Base-by-base conservation (phyloP, 2,888 invertebrate genomes). In the Xanthorhoe spadicearia region DNA sequence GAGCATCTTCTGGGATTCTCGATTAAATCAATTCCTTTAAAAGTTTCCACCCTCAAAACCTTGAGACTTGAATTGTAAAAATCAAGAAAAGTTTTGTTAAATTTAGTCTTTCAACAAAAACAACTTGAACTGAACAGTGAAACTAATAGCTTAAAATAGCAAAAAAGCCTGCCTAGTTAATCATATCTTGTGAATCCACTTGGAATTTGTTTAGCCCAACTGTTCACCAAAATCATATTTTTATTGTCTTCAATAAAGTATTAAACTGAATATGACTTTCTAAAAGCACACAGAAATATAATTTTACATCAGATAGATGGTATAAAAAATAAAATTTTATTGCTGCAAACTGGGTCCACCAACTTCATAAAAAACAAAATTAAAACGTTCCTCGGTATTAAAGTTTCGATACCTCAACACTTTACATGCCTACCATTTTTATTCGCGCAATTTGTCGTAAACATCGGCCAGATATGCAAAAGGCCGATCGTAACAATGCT, bases 401-500 rank as follows among this genome's bases (percentile, higher is more conserved):
- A 81, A 78, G 77, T 74, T 77, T 79, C 70, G 74, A 76, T 77
- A 75, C 77, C 76, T 79, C 74, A 76, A 74, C 75, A 79, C 72
- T 80, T 78, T 80, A 76, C 56, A 63, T 61, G 66, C 64, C 59
- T 66, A 63, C 55, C 69, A 69, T 68, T 70, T 80, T 81, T 83
- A 82, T 81, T 77, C 78, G 64, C 68, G 79, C 84, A 88, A 90
- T 90, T 90, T 89, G 88, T 89, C 84, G 81, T 83, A 79, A 81
- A 85, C 83, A 77, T 68, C 78, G 69, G 68, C 81, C 83, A 81
- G 83, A 84, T 86, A 89, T 83, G 81, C 82, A 81, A 85, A 89
- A 88, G 78, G 76, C 71, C 69, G 83, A 79, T 85, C 86, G 83
- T 88, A 90, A 90, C 90, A 91, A 89, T 87, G 82, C 87, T 76